Conservation (phyloP, 1,140 invertebrate genomes). For the Berghia stephanieae region DNA sequence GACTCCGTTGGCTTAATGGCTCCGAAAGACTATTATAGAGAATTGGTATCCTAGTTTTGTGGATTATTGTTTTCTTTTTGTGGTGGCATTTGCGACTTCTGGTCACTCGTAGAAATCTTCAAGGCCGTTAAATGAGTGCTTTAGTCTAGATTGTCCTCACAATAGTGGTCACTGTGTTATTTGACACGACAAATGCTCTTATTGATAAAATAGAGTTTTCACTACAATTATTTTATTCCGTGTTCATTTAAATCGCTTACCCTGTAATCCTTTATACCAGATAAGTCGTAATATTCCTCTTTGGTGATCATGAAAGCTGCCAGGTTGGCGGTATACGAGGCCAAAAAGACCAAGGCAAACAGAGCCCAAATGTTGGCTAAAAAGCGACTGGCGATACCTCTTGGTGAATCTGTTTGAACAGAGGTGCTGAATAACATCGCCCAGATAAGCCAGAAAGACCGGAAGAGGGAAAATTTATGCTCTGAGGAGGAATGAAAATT, state of each 20-base stretch:
- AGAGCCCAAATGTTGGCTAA: constrained; percentile 98
- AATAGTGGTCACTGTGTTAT: neutral
- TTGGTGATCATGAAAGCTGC: constrained; percentile 99
- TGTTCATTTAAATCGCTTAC: constrained; percentile 58
- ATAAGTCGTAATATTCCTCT: constrained; percentile 94
- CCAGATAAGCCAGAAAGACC: constrained; percentile 99
- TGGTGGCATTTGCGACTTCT: no score
- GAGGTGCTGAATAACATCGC: constrained; percentile 98
- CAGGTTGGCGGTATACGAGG: constrained; percentile 69
- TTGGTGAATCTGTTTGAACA: constrained; percentile 93
- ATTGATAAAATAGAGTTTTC: neutral
- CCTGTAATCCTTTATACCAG: constrained; percentile 87
- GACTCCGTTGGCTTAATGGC: no score
- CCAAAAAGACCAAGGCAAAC: constrained; percentile 78
- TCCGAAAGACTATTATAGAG: no score
- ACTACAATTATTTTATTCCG: neutral
- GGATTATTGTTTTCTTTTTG: no score
- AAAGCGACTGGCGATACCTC: constrained; percentile 90
- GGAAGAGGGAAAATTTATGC: constrained; percentile 90
- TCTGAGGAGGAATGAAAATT: constrained; percentile 51
- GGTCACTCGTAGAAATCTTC: no score
- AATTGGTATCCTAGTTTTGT: no score
- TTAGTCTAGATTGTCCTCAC: neutral
- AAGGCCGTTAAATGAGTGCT: no score
- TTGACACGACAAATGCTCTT: neutral